Percentiles rank a stretch among this genome's conserved stretches.
Evolutionary conservation across 1,140 invertebrate genomes (phyloP).

Genomic region (Danaus plexippus): DNA sequence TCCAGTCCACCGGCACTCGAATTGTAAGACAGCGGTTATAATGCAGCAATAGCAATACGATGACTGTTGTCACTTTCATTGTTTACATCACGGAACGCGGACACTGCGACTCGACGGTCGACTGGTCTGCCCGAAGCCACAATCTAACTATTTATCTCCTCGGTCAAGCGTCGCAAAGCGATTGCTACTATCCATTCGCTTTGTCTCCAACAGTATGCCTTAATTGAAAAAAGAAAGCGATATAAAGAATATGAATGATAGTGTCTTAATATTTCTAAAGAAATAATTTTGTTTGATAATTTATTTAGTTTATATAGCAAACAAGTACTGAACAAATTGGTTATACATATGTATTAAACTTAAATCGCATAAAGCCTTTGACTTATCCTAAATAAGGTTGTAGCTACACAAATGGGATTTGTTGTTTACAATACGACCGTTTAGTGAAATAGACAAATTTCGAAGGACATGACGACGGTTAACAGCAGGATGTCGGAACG

Average conservation of each 20-base stretch:
- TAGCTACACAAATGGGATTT: neutral
- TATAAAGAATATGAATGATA: neutral
- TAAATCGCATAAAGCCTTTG: too few relatives aligned
- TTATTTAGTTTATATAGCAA: neutral
- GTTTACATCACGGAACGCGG: slow-evolving; percentile 54
- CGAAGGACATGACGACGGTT: slow-evolving; percentile 18
- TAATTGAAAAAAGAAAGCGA: slow-evolving; percentile 21
- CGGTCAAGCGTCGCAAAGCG: slow-evolving; percentile 52
- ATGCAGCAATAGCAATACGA: slow-evolving; percentile 40
- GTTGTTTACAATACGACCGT: slow-evolving; percentile 26
- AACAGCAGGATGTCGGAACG: slow-evolving; percentile 23
- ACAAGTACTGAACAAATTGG: neutral
- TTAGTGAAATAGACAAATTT: slow-evolving; percentile 37
- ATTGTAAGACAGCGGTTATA: slow-evolving; percentile 48
- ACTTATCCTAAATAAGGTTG: too few relatives aligned
- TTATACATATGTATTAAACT: neutral
- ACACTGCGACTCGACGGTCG: slow-evolving; percentile 30
- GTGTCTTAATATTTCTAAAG: too few relatives aligned
- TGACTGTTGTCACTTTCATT: slow-evolving; percentile 36
- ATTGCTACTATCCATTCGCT: slow-evolving; percentile 53
- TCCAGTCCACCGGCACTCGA: slow-evolving; percentile 50
- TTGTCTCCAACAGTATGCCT: slow-evolving; percentile 30
- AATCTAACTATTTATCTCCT: slow-evolving; percentile 60
- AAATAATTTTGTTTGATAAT: neutral
- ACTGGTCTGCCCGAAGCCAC: slow-evolving; percentile 45